phyloP scores from a whole-genome alignment of 2,797 vertebrate species.

The Mormyrus hasselquistii region DNA sequence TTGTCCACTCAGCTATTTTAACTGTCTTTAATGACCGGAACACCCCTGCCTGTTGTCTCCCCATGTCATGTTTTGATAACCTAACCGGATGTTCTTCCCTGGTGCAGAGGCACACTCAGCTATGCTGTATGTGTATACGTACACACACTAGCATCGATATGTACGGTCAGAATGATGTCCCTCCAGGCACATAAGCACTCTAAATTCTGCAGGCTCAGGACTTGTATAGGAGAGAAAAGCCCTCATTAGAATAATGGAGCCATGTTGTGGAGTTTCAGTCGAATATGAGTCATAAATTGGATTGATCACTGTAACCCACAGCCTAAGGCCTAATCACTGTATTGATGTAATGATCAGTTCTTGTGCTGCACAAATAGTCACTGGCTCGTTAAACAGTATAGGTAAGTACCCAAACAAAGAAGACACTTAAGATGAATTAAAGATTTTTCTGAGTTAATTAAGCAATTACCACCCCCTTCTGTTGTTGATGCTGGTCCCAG shows the following conservation, averaged over 20 bases:
- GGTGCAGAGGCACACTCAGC: neutral
- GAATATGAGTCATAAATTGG: constrained; percentile 3
- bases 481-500: neutral
- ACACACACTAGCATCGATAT: neutral
- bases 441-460: constrained; percentile 4
- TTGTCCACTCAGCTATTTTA: neutral
- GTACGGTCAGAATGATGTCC: neutral
- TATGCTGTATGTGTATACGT: neutral
- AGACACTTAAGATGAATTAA: neutral
- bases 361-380: neutral
- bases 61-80: neutral
- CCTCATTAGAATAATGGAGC: constrained; percentile 3
- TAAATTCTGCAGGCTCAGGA: neutral
- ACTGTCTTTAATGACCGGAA: neutral
- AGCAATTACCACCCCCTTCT: neutral
- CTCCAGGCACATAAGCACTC: neutral
- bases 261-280: neutral
- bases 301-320: neutral
- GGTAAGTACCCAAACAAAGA: constrained; percentile 3
- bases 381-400: neutral
- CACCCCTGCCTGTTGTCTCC: neutral
- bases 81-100: neutral
- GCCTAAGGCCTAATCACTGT: neutral
- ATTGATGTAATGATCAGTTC: constrained; percentile 8
- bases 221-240: neutral